Percentiles rank a stretch among this genome's conserved stretches.
These are phyloP conservation scores for Hippopotamyrus pictus DNA, from an alignment of 2,797 vertebrate species.

Conservation along the genomic window DNA sequence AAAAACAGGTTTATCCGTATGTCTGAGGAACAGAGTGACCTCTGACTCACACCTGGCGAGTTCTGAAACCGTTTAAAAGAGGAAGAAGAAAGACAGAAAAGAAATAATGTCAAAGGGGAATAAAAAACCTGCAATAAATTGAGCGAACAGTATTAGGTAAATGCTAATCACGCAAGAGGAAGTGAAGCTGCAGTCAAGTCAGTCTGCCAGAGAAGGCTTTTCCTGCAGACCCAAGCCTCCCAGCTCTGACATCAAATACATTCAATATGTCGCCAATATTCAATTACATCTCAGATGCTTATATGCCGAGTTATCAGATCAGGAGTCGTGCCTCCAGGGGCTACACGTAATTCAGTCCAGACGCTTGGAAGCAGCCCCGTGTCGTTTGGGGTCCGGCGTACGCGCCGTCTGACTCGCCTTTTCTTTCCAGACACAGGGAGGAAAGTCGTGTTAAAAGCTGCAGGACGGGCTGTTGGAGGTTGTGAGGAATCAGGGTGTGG, in stretches of 20 bases:
- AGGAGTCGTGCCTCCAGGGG: constrained; percentile 16
- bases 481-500: not conserved
- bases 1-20: not conserved
- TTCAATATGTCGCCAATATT: constrained; percentile 31
- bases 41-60: not conserved
- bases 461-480: not conserved
- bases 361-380: not conserved
- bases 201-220: not conserved
- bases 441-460: not conserved
- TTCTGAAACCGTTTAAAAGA: not conserved
- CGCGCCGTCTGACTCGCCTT: not conserved
- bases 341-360: constrained; percentile 26
- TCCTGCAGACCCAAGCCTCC: constrained; percentile 19
- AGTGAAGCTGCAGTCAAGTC: not conserved
- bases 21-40: constrained; percentile 7
- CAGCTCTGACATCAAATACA: constrained; percentile 23
- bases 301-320: constrained; percentile 26
- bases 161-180: constrained; percentile 24
- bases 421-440: not conserved
- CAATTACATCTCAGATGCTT: constrained; percentile 30
- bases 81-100: not conserved
- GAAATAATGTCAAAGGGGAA: constrained; percentile 14
- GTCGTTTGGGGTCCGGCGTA: not conserved
- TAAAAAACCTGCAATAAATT: constrained; percentile 19
- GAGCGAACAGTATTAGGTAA: constrained; percentile 14